Evolutionary conservation across 2,888 invertebrate genomes (phyloP).

Genomic region (Dexiosoma caninum): DNA sequence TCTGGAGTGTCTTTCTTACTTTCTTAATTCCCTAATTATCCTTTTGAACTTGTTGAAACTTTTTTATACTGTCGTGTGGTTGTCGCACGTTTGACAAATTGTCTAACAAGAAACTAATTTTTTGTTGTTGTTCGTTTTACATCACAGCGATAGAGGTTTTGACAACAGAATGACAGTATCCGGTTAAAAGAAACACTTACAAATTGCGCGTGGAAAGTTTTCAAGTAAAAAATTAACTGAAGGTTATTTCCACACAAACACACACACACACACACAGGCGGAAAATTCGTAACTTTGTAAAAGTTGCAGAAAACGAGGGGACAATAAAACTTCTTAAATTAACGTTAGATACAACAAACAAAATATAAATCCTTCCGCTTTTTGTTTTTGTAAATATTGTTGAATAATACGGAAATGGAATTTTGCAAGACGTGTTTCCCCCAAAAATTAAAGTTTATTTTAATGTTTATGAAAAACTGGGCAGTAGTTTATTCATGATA

Average conservation of each 20-base stretch:
- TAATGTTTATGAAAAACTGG: too few relatives aligned
- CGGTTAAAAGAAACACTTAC: slow-evolving; percentile 47
- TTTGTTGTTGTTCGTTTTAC: too few relatives aligned
- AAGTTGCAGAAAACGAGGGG: neutral
- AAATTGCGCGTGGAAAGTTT: slow-evolving; percentile 43
- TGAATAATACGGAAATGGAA: neutral
- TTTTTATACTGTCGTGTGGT: neutral
- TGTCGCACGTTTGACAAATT: neutral
- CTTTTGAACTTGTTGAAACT: slow-evolving; percentile 20
- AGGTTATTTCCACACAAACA: neutral
- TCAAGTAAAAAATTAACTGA: neutral
- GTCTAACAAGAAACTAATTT: slow-evolving; percentile 7
- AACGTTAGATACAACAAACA: too few relatives aligned
- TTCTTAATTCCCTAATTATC: neutral
- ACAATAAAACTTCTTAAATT: slow-evolving; percentile 28
- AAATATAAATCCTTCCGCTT: too few relatives aligned
- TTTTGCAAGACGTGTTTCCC: neutral
- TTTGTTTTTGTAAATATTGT: neutral
- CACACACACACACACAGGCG: neutral
- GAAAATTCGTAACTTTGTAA: neutral
- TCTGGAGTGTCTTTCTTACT: neutral
- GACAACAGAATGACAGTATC: slow-evolving; percentile 57
- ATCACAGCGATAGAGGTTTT: slow-evolving; percentile 29
- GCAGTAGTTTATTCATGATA: too few relatives aligned
- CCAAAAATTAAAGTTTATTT: too few relatives aligned